phyloP scores from a whole-genome alignment of 2,888 invertebrate genomes.

The Hirtodrosophila cameraria region DNA sequence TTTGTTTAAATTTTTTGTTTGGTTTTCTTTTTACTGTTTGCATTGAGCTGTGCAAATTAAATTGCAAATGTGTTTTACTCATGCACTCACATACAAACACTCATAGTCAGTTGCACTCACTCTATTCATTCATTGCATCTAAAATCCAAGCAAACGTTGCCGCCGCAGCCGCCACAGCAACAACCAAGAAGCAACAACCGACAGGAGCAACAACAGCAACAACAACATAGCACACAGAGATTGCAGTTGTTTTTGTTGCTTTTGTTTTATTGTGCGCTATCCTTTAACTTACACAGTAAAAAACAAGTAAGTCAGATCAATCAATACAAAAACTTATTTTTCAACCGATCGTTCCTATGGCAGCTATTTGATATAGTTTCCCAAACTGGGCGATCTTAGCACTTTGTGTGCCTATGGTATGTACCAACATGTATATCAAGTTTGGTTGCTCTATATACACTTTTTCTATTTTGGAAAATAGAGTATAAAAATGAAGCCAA shows the following conservation, averaged over 20 bases:
- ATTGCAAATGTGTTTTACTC: constrained; percentile 56
- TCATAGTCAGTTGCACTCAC: constrained; percentile 22
- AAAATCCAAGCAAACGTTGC: constrained; percentile 52
- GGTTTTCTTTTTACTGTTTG: constrained; percentile 38
- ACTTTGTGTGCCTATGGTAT: too few species aligned
- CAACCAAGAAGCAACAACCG: constrained; percentile 27
- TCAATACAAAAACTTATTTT: too few species aligned
- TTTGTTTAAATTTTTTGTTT: constrained; percentile 6
- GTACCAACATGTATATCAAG: too few species aligned
- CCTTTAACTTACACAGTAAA: constrained; percentile 63
- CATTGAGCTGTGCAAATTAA: constrained; percentile 66
- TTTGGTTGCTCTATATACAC: too few species aligned
- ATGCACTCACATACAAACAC: constrained; percentile 5
- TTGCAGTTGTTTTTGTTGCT: constrained; percentile 46
- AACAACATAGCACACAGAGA: constrained; percentile 12
- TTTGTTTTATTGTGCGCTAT: constrained; percentile 49
- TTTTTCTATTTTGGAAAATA: too few species aligned
- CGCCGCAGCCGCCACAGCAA: constrained; percentile 36
- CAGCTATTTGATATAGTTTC: too few species aligned
- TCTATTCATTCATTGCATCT: constrained; percentile 42
- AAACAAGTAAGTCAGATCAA: too few species aligned
- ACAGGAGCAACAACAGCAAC: constrained; percentile 24
- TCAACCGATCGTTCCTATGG: too few species aligned
- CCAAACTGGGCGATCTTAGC: too few species aligned
- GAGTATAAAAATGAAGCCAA: too few species aligned